Conservation (phyloP, 2,797 vertebrate genomes). For the Peromyscus melanophrys region DNA sequence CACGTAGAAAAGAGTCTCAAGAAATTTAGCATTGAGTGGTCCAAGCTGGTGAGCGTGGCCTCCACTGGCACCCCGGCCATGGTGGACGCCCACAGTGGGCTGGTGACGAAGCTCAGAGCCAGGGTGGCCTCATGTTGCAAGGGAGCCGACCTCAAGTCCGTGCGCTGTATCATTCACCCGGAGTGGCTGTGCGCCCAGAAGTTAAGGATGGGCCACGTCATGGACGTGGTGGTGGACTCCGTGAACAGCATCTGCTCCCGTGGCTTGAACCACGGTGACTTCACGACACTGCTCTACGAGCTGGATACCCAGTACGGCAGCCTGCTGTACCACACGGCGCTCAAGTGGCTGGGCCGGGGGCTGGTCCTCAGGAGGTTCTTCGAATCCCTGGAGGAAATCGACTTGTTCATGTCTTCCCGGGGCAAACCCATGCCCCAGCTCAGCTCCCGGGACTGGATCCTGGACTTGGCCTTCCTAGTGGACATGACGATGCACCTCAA, state of each 20-base stretch:
- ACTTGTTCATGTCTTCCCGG: slow-evolving; percentile 77
- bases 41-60: slow-evolving; percentile 83
- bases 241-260: slow-evolving; percentile 80
- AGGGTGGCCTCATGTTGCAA: slow-evolving; percentile 41
- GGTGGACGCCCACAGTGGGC: slow-evolving; percentile 48
- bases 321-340: slow-evolving; percentile 72
- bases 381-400: slow-evolving; percentile 80
- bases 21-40: slow-evolving; percentile 80
- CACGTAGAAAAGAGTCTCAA: slow-evolving; percentile 81
- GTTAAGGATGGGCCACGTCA: slow-evolving; percentile 82
- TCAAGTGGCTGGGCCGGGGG: slow-evolving; percentile 81
- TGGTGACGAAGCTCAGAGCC: slow-evolving; percentile 77
- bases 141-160: slow-evolving; percentile 60
- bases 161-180: slow-evolving; percentile 71
- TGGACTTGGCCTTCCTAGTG: slow-evolving; percentile 81
- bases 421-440: slow-evolving; percentile 78
- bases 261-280: slow-evolving; percentile 73
- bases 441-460: slow-evolving; percentile 74
- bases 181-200: slow-evolving; percentile 70
- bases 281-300: slow-evolving; percentile 71
- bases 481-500: slow-evolving; percentile 79
- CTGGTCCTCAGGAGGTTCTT: slow-evolving; percentile 80
- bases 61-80: slow-evolving; percentile 78
- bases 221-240: slow-evolving; percentile 77
- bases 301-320: slow-evolving; percentile 82